Evolutionary conservation across 2,797 vertebrate species (phyloP), one percentile per base, ranked within the genome.

Genomic region (Pagetopsis macropterus): DNA sequence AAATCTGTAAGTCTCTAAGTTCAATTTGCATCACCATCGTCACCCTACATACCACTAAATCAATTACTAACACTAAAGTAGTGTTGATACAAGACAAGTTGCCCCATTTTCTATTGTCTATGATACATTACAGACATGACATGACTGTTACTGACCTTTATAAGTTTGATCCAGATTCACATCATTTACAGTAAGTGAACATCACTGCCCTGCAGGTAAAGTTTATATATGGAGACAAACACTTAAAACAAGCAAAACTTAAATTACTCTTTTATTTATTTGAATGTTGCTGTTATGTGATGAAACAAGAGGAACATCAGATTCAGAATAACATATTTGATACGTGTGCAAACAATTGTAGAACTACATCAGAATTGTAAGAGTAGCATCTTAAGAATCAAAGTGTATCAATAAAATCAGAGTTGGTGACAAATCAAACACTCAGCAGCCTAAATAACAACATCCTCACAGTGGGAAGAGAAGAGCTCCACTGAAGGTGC

Each of bases 401-500:
- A 14, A 65, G 33, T 19, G 27, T 16, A 45, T 11, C 51, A 45
- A 27, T 31, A 46, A 23, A 15, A 48, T 59, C 48, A 60, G 48
- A 10, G 5, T 62, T 48, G 37, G n/a, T 27, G 48, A 65, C 14
- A 44, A 45, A 52, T 65, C 19, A 27, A 8, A 31, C n/a, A 12
- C 49, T 46, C 40, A 51, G n/a, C 63, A 27, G 41, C 27, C 27
- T 27, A 37, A 37, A 37, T 3, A 58, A 49, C 52, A n/a, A 4
- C 33, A 13, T 19, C 15, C 23, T 65, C 1, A 75, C 15, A 55
- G 44, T 4, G 31, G 9, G 16, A 49, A 70, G 37, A 75, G 61
- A 12, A 70, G 71, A 15, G 15, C 21, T 44, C 71, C 71, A 27
- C 43, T 74, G 71, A 70, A 70, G 70, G 55, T 69, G 65, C 12